A percentile compares a stretch with the other conserved stretches of the same genome.
These are phyloP conservation scores for Rhinoderma darwinii DNA, from an alignment of 2,113 vertebrate genomes.

Conservation along the genomic window DNA sequence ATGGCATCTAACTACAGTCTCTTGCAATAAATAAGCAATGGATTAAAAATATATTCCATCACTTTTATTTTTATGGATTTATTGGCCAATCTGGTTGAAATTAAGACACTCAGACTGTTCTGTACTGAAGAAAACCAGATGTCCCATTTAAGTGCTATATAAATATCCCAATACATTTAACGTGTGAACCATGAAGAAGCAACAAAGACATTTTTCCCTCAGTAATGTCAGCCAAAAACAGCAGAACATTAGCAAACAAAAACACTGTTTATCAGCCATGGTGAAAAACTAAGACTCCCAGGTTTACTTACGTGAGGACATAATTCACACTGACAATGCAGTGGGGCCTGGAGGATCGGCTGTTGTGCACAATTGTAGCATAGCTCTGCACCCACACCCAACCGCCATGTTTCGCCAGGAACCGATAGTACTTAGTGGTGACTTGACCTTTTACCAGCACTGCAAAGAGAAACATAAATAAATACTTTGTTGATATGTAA, in stretches of 20 bases:
- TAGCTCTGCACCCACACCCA: constrained; percentile 99
- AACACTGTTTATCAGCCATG: background rate
- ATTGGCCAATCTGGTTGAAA: constrained; percentile 81
- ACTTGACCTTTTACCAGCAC: constrained; percentile 98
- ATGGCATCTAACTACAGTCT: constrained; percentile 46
- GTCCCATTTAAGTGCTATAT: constrained; percentile 73
- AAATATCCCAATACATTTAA: constrained; percentile 73
- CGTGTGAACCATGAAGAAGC: constrained; percentile 50
- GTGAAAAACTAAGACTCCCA: background rate
- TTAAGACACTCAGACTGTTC: constrained; percentile 82
- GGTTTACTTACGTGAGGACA: constrained; percentile 92
- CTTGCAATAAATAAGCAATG: constrained; percentile 52
- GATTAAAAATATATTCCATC: constrained; percentile 50
- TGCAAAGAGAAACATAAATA: constrained; percentile 61
- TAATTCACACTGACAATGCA: constrained; percentile 99
- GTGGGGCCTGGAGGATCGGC: constrained; percentile 94
- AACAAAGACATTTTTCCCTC: constrained; percentile 41
- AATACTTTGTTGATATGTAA: background rate
- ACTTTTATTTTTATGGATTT: constrained; percentile 73
- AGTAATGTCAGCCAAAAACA: constrained; percentile 9
- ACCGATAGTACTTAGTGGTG: constrained; percentile 96
- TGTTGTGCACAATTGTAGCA: constrained; percentile 97
- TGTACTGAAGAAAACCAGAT: constrained; percentile 84
- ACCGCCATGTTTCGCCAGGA: constrained; percentile 93
- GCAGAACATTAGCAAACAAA: background rate